Conservation (phyloP, 2,888 invertebrate species). For the Pediacus dermestoides region DNA sequence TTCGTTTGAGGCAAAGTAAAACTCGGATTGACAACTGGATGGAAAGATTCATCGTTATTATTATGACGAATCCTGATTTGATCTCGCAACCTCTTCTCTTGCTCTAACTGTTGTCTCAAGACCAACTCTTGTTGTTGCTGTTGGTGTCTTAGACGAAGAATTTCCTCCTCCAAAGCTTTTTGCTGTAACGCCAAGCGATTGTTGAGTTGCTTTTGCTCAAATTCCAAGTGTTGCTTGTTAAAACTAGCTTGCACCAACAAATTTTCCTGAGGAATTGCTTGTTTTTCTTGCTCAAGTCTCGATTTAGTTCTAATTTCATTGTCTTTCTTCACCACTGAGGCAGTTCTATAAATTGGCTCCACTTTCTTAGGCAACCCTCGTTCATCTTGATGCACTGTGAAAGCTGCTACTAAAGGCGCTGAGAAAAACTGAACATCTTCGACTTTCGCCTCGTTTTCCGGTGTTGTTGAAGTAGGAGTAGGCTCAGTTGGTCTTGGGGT, state of each 20-base stretch:
- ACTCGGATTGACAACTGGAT: slow-evolving; percentile 27
- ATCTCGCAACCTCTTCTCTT: slow-evolving; percentile 33
- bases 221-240: slow-evolving; percentile 12
- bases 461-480: slow-evolving; percentile 62
- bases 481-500: slow-evolving; percentile 46
- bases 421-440: slow-evolving; percentile 75
- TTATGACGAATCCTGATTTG: slow-evolving; percentile 43
- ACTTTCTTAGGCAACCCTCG: slow-evolving; percentile 75
- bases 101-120: slow-evolving; percentile 52
- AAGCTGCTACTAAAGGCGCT: slow-evolving; percentile 79
- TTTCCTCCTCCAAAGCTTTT: slow-evolving; percentile 65
- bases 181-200: slow-evolving; percentile 44
- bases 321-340: slow-evolving; percentile 31
- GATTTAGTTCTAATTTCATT: too few relatives aligned
- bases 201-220: slow-evolving; percentile 46
- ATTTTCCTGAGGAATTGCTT: slow-evolving; percentile 1
- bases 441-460: slow-evolving; percentile 63
- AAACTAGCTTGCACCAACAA: slow-evolving; percentile 9
- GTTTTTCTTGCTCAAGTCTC: too few relatives aligned
- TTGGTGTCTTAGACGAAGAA: slow-evolving; percentile 54
- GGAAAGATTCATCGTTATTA: slow-evolving; percentile 45
- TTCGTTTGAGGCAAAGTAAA: slow-evolving; percentile 19
- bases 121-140: slow-evolving; percentile 57
- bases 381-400: slow-evolving; percentile 80
- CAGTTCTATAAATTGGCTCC: slow-evolving; percentile 63